phyloP scores from a whole-genome alignment of 1,140 invertebrate genomes.

The Musca vetustissima region DNA sequence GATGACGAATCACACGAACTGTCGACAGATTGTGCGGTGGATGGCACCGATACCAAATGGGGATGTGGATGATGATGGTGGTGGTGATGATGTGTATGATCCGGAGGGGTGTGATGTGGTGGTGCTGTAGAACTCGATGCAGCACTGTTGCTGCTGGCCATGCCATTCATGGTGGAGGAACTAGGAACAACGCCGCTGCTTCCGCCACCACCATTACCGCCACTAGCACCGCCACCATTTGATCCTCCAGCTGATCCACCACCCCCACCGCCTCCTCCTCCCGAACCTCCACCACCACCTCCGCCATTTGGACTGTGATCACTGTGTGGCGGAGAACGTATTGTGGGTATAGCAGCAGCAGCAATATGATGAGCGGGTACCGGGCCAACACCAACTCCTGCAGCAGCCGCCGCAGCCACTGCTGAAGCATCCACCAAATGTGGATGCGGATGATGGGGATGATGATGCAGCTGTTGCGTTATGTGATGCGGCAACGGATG shows the following conservation, averaged over 20 bases:
- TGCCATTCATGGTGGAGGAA: neutral
- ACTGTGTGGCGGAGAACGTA: conserved; percentile 32
- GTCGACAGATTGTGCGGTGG: conserved; percentile 50
- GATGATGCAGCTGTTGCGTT: conserved; percentile 36
- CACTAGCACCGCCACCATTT: conserved; percentile 17
- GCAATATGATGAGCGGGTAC: conserved; percentile 33
- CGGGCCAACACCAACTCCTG: conserved; percentile 26
- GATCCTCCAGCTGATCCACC: conserved; percentile 31
- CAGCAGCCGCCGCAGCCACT: conserved; percentile 40
- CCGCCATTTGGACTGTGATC: conserved; percentile 40
- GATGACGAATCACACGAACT: conserved; percentile 54
- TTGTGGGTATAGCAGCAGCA: conserved; percentile 42
- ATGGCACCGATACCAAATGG: conserved; percentile 49
- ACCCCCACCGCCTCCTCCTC: conserved; percentile 54
- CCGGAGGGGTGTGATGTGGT: conserved; percentile 7
- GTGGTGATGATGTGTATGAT: conserved; percentile 30
- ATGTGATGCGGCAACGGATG: conserved; percentile 32
- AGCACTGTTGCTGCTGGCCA: conserved; percentile 4
- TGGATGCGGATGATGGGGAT: conserved; percentile 41
- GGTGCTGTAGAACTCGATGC: conserved; percentile 17
- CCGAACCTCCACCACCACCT: conserved; percentile 48
- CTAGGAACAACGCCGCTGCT: conserved; percentile 2
- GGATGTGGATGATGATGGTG: conserved; percentile 35
- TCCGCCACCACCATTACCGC: conserved; percentile 7
- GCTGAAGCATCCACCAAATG: conserved; percentile 45